A percentile compares a stretch with the other conserved stretches of the same genome.
phyloP scores from a whole-genome alignment of 2,797 vertebrate species.

The Cyprinodon diabolis region DNA sequence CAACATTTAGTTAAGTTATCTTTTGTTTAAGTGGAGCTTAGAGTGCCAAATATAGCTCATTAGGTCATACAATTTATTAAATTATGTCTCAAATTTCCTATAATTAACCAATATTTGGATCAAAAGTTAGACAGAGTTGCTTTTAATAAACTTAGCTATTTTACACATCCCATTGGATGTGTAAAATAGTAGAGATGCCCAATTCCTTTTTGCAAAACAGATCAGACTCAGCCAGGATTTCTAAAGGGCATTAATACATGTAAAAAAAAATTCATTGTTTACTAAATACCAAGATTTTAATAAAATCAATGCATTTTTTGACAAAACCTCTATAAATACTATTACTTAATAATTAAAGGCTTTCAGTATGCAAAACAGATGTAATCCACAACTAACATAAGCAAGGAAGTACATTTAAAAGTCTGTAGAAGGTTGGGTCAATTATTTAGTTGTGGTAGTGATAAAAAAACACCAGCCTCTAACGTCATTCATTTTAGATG shows the following conservation, averaged over 20 bases:
- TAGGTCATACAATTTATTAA: too few relatives aligned
- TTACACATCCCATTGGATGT: neutral
- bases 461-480: neutral
- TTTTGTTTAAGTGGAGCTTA: too few relatives aligned
- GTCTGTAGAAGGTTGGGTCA: neutral
- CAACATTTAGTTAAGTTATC: too few relatives aligned
- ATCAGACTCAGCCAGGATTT: neutral
- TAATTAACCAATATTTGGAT: too few relatives aligned
- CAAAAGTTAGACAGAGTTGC: too few relatives aligned
- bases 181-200: neutral
- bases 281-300: neutral
- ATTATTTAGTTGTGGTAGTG: neutral
- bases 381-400: neutral
- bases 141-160: too few relatives aligned
- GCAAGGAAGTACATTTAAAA: neutral
- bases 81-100: too few relatives aligned
- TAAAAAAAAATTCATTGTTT: too few relatives aligned
- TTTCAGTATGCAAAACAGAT: neutral
- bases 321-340: neutral
- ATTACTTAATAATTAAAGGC: neutral
- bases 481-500: neutral
- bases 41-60: too few relatives aligned
- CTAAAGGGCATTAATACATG: neutral
- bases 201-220: neutral
- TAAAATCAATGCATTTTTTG: neutral